Percentiles rank a stretch among this genome's conserved stretches.
Conservation (phyloP, 2,113 vertebrate genomes). For the Lucifuga dentata region DNA sequence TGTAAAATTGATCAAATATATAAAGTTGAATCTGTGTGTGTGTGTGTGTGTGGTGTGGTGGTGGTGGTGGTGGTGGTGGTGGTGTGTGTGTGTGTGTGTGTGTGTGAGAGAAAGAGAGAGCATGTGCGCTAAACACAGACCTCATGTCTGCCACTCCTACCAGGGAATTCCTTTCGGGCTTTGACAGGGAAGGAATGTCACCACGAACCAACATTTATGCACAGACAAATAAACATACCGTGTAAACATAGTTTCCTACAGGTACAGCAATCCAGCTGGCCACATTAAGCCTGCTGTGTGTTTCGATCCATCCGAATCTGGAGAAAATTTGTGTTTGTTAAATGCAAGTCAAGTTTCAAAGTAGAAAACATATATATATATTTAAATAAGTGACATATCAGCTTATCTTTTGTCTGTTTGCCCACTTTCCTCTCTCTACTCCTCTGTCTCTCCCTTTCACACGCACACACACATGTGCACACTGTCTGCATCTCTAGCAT, state of each 20-base stretch:
- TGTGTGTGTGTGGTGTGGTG: conserved; percentile 2
- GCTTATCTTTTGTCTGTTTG: not conserved
- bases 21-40: conserved; percentile 17
- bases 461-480: conserved; percentile 1
- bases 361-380: no score
- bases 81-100: conserved; percentile 11
- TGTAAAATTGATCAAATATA: conserved; percentile 32
- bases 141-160: conserved; percentile 79
- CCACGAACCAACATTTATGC: conserved; percentile 51
- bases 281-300: not conserved
- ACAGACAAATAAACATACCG: conserved; percentile 55
- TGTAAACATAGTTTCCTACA: not conserved
- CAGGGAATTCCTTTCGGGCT: conserved; percentile 78
- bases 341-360: no score
- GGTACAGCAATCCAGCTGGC: not conserved
- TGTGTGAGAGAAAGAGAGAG: conserved; percentile 8
- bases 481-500: not conserved
- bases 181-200: conserved; percentile 78
- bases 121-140: conserved; percentile 66
- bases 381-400: no score
- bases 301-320: not conserved
- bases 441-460: not conserved
- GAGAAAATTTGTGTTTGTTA: no score
- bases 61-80: no score
- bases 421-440: not conserved